Percentiles rank a stretch among this genome's conserved stretches.
Evolutionary conservation across 2,113 vertebrate species (phyloP).

Genomic region (Steatornis caripensis): DNA sequence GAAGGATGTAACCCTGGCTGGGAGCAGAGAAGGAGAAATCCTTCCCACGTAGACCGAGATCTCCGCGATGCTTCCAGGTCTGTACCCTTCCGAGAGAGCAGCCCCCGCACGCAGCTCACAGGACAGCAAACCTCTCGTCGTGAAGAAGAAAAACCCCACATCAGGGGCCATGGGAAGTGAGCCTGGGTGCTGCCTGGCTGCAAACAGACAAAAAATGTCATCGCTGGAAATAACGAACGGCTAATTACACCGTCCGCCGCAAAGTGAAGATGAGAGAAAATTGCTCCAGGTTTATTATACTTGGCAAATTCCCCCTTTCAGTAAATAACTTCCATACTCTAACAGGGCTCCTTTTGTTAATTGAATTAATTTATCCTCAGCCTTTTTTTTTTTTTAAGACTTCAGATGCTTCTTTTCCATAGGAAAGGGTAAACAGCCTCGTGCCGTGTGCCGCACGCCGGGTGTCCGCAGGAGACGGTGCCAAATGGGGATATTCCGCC

Average conservation of each 20-base stretch:
- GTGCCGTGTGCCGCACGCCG: fast-evolving
- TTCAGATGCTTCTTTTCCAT: not conserved
- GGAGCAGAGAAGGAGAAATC: not conserved
- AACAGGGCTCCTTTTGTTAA: not conserved
- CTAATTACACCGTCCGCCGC: not conserved
- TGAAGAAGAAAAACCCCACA: not conserved
- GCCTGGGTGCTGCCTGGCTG: not conserved
- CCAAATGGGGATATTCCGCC: not conserved
- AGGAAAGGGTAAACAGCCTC: not conserved
- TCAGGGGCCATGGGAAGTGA: fast-evolving
- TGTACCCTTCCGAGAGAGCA: not conserved
- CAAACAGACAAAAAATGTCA: not conserved
- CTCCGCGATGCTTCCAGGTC: not conserved
- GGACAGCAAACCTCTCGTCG: not conserved
- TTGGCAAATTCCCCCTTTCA: not conserved
- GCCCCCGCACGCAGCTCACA: fast-evolving
- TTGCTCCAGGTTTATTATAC: not conserved
- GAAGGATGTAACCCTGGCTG: not conserved
- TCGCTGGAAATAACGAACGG: not conserved
- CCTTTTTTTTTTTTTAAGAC: not conserved
- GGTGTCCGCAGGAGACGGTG: not conserved
- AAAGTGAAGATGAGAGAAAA: not conserved
- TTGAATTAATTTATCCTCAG: not conserved
- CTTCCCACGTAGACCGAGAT: not conserved
- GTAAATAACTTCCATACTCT: not conserved